Percentiles rank a stretch among this genome's conserved stretches.
Conservation (phyloP, 2,797 vertebrate species). For the Acipenser transmontanus region DNA sequence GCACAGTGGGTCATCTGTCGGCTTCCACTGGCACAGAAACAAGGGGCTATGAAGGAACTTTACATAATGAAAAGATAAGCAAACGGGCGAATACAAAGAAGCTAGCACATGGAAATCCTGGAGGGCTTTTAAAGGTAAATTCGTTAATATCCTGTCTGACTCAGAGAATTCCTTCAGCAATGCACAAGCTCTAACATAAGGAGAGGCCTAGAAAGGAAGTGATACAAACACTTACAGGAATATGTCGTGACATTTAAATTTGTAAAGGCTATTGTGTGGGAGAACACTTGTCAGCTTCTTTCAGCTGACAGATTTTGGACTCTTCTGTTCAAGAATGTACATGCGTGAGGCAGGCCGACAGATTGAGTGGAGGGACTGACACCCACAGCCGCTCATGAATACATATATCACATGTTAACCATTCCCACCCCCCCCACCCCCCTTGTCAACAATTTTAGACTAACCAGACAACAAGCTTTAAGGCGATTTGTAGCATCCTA, state of each 20-base stretch:
- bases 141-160: too few species aligned
- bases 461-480: too few species aligned
- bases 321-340: too few species aligned
- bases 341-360: background rate
- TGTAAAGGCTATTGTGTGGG: background rate
- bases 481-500: too few species aligned
- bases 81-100: background rate
- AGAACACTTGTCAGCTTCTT: background rate
- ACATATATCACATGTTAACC: constrained; percentile 14
- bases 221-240: too few species aligned
- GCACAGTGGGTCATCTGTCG: background rate
- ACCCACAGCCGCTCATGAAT: constrained; percentile 21
- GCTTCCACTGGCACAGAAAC: background rate
- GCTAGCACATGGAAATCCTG: background rate
- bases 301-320: background rate
- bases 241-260: too few species aligned
- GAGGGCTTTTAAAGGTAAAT: background rate
- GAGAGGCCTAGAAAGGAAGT: background rate
- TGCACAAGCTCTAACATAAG: background rate
- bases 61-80: background rate
- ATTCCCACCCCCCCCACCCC: background rate
- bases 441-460: too few species aligned
- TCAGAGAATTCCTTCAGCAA: too few species aligned
- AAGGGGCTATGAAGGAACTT: background rate
- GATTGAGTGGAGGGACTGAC: background rate